A percentile compares a stretch with the other conserved stretches of the same genome.
phyloP scores from a whole-genome alignment of 1,140 invertebrate genomes.

The Diorhabda elongata region DNA sequence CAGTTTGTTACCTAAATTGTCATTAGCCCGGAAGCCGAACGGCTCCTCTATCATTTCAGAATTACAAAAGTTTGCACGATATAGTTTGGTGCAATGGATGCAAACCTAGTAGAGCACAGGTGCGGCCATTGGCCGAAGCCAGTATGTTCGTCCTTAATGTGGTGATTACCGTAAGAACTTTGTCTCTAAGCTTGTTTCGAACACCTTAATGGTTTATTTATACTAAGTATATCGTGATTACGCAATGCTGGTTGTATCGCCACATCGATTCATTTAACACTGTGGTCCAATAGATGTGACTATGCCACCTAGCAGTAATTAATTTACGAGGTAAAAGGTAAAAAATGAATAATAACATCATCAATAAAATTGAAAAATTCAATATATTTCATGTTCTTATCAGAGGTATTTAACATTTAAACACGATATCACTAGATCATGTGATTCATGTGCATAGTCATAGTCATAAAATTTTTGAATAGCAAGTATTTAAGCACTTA shows the following conservation, averaged over 20 bases:
- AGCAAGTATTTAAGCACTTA: too few species aligned
- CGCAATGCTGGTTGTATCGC: neutral
- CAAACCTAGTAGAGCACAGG: neutral
- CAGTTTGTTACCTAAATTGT: neutral
- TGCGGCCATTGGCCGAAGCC: neutral
- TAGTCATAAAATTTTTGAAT: too few species aligned
- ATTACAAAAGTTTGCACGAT: slow-evolving; percentile 1
- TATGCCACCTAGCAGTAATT: too few species aligned
- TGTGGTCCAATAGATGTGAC: too few species aligned
- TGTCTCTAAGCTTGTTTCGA: slow-evolving; percentile 6
- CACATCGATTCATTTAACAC: too few species aligned
- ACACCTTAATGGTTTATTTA: slow-evolving; percentile 14
- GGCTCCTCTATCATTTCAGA: neutral
- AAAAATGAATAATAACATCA: too few species aligned
- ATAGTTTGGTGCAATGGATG: neutral
- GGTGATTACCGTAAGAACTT: slow-evolving; percentile 12
- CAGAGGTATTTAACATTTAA: too few species aligned
- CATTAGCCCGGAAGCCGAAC: neutral
- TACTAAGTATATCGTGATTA: slow-evolving; percentile 12
- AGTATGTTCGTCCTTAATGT: slow-evolving; percentile 4
- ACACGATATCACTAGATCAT: too few species aligned
- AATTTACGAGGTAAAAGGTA: too few species aligned
- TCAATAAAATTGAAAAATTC: too few species aligned
- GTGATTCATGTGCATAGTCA: too few species aligned
- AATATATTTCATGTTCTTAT: too few species aligned